Base-by-base conservation (phyloP, 2,113 vertebrate genomes). In the Pithys albifrons region DNA sequence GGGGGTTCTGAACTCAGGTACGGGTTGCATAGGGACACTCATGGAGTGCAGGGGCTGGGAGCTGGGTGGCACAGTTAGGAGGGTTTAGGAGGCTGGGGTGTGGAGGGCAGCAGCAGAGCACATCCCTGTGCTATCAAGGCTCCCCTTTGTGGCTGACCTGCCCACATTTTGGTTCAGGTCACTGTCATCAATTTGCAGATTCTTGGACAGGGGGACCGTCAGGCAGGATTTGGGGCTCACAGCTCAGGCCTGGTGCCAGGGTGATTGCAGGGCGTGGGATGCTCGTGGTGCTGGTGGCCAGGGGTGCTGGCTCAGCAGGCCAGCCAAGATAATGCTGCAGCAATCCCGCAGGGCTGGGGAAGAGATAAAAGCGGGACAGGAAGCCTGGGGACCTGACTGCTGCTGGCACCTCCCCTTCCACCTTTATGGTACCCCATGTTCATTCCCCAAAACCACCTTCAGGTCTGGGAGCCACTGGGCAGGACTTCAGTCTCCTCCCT, bases 281-380 rank as follows among this genome's bases (percentile, higher is more conserved):
- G 37, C 33, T n/a, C 0, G 0, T 1, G 10, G 46, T 0, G 0
- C 54, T 65, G 1, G 5, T 5, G 49, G 41, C 49, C 19, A 3
- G 57, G 51, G n/a, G 41, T 91, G 86, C 93, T 86, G 76, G 54
- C 96, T 77, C 95, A 86, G 95, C 93, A 92, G 41, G 33, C 25
- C 3, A 6, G 49, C 8, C 1, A 1, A 45, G 75, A 83, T 80
- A 86, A 89, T 55, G 51, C 49, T 52, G 29, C 1, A 2, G 37
- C 62, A 85, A 35, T 76, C 39, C 67, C 5, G 3, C 19, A 3
- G 94, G 52, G 71, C 55, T 92, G 58, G 23, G 83, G 23, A 67
- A 15, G 35, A 76, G 51, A 69, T 23, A 85, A 79, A 62, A 49
- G 11, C 0, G 0, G 25, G 33, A 39, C 6, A 5, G n/a, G 46